Evolutionary conservation across 2,797 vertebrate species (phyloP).

Genomic region (Platyrinchus mystaceus): DNA sequence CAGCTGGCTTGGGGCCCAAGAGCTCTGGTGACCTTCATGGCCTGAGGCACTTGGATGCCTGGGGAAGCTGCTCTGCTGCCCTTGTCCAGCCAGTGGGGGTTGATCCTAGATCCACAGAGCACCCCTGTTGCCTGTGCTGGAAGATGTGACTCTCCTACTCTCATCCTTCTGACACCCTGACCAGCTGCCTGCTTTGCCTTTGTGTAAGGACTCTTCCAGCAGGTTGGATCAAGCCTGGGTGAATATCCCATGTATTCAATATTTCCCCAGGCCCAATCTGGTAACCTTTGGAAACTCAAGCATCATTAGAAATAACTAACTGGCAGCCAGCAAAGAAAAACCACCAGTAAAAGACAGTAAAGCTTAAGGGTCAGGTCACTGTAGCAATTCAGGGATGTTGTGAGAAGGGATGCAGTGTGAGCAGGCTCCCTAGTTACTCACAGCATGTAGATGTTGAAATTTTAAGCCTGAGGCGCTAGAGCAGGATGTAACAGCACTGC

Average conservation of each 20-base stretch:
- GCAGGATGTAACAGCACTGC: background rate
- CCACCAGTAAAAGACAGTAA: background rate
- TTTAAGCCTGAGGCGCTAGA: background rate
- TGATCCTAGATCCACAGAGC: background rate
- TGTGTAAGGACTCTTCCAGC: background rate
- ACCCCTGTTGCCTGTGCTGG: background rate
- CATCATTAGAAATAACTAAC: background rate
- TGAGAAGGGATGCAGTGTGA: background rate
- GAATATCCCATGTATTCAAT: background rate
- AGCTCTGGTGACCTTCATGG: accelerated
- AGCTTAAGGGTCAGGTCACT: background rate
- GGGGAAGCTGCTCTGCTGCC: background rate
- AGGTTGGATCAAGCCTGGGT: background rate
- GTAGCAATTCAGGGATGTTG: background rate
- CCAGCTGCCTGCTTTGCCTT: background rate
- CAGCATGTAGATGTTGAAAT: background rate
- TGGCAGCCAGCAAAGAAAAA: background rate
- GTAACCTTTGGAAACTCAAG: background rate
- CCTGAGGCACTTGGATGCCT: background rate
- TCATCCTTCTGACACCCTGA: background rate
- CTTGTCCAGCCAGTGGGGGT: background rate
- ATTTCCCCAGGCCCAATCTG: background rate
- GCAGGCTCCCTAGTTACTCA: background rate
- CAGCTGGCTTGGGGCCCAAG: background rate
- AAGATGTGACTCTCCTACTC: background rate